Evolutionary conservation across 2,888 invertebrate genomes (phyloP), one percentile per base, ranked within the genome.

Genomic region (Macroteleia sp.): DNA sequence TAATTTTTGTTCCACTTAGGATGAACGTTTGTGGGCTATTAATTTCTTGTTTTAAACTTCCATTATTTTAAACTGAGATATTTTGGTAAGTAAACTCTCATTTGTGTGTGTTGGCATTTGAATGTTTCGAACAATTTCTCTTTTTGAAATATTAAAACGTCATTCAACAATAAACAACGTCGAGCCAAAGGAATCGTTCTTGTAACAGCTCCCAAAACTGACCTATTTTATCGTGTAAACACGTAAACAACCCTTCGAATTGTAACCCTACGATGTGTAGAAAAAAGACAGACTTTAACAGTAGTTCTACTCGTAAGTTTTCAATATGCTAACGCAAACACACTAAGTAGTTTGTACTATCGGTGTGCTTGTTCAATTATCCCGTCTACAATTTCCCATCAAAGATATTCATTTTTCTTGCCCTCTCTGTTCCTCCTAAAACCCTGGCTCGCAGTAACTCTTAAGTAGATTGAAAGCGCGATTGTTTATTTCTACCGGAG

Each of bases 351-450:
- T 71, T 62, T 46, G 62, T 48, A 62, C 12, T 30, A 39, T 39
- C n/a, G 28, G 41, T 41, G 34, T 54, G 32, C 36, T 56, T 28
- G 42, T 56, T 62, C 71, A 71, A 71, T 71, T 71, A 56, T 12
- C 42, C 19, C 28, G 14, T 48, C 48, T 62, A 22, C 39, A 28
- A 41, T 46, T 36, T 28, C 17, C 48, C 48, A 57, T 46, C 56
- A 56, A 67, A 48, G 67, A 39, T 57, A 64, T 50, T 50, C 50
- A 69, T 52, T 69, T 57, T 69, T 50, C 48, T 50, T 62, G 25
- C 30, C 10, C 10, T 32, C 32, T 17, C 6, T 25, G 25, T 6
- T 25, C 6, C 6, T 25, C 25, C 6, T 20, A 14, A 17, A 25
- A 39, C 14, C 54, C 20, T 25, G 4, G 9, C 1, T 20, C 39